Conservation (phyloP, 30 jellyfish, hydroid and myxozoan species). For the Morbakka virulenta region DNA sequence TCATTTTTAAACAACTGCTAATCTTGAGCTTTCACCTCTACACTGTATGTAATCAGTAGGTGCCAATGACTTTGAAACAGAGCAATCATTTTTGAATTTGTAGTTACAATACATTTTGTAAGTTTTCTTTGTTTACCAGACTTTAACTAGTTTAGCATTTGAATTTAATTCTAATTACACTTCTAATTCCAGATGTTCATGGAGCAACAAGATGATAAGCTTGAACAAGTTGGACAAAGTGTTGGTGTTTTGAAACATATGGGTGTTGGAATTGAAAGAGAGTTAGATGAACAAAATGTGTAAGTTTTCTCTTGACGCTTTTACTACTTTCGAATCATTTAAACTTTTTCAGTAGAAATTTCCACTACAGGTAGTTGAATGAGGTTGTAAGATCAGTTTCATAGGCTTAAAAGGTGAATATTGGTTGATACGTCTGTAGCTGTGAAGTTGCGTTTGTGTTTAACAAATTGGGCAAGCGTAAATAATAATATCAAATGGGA, state of each 20-base stretch:
- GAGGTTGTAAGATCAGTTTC: neutral
- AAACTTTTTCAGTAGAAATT: neutral
- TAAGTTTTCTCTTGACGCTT: slow-evolving; percentile 21
- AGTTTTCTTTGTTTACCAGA: no score
- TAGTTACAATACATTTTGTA: no score
- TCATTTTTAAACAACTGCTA: no score
- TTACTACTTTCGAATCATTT: neutral
- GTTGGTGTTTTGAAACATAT: slow-evolving; percentile 90
- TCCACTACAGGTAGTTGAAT: neutral
- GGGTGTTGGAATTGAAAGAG: slow-evolving; percentile 84
- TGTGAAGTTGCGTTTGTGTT: no score
- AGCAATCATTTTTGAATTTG: neutral
- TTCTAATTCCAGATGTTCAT: slow-evolving; percentile 48
- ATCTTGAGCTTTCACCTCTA: no score
- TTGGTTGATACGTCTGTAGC: no score
- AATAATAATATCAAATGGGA: no score
- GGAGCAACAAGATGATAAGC: slow-evolving; percentile 82
- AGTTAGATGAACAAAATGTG: slow-evolving; percentile 93
- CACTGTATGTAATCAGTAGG: no score
- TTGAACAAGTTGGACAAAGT: slow-evolving; percentile 88
- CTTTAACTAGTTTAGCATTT: neutral
- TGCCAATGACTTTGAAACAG: no score
- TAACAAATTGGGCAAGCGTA: no score
- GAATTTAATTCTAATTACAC: neutral
- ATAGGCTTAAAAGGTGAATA: no score